A percentile compares a stretch with the other conserved stretches of the same genome.
Conservation (phyloP, 35 echinoderm and acorn worm genomes). For the Amphiura filiformis region DNA sequence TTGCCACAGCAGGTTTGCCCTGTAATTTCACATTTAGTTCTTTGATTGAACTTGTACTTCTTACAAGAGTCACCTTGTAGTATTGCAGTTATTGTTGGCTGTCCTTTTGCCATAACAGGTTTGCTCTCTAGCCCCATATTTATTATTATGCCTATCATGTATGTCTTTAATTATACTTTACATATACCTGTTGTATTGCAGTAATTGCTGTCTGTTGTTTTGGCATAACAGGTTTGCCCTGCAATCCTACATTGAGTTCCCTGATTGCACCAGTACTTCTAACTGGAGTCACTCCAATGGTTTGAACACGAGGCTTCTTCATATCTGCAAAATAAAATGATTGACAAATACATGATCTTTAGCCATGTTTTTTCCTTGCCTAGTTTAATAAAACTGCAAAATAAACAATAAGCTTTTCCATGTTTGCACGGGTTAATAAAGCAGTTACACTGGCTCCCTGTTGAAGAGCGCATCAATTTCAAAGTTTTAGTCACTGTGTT, state of each 20-base stretch:
- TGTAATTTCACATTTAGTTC: slow-evolving; percentile 78
- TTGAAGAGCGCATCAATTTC: too few relatives aligned
- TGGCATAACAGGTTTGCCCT: slow-evolving; percentile 64
- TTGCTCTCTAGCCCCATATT: slow-evolving; percentile 85
- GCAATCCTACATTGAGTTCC: slow-evolving; percentile 74
- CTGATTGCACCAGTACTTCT: slow-evolving; percentile 60
- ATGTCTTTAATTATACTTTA: too few relatives aligned
- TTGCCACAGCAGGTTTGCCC: slow-evolving; percentile 57
- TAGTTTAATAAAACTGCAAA: too few relatives aligned
- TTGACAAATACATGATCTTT: too few relatives aligned
- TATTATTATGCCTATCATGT: too few relatives aligned
- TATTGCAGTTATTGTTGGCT: slow-evolving; percentile 66
- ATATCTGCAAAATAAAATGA: slow-evolving; percentile 46
- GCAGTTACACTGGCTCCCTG: too few relatives aligned
- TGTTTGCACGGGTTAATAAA: neutral
- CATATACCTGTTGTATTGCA: slow-evolving; percentile 70
- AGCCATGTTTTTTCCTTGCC: too few relatives aligned
- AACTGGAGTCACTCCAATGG: slow-evolving; percentile 75
- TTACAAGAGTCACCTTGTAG: too few relatives aligned
- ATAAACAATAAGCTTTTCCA: neutral
- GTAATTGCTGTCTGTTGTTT: slow-evolving; percentile 56
- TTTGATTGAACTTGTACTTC: slow-evolving; percentile 43
- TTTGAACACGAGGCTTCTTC: slow-evolving; percentile 56
- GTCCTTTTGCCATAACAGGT: slow-evolving; percentile 44
- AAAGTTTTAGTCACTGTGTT: too few relatives aligned